Evolutionary conservation across 2,113 vertebrate genomes (phyloP).

Genomic region (Catharus bicknelli): DNA sequence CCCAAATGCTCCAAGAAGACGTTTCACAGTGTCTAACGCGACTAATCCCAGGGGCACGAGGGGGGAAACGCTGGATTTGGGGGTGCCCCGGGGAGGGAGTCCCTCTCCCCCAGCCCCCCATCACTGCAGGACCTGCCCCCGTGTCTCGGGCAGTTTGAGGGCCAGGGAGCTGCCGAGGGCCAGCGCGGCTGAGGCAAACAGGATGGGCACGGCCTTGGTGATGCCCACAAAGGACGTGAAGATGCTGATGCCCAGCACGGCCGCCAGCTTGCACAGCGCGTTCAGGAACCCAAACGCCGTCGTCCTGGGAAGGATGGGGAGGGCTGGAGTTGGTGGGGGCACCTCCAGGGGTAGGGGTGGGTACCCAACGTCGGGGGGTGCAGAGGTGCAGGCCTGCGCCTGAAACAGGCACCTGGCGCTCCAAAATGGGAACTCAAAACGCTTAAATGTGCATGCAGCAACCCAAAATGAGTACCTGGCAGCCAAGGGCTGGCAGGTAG

Average conservation of each 20-base stretch:
- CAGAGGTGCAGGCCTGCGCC: background rate
- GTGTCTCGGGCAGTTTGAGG: constrained; percentile 91
- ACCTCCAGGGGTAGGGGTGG: background rate
- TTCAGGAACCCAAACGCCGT: constrained; percentile 96
- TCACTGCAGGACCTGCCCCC: constrained; percentile 93
- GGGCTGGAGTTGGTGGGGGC: background rate
- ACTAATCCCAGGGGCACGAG: background rate
- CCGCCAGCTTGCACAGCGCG: constrained; percentile 90
- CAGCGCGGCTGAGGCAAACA: constrained; percentile 89
- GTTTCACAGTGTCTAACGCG: constrained; percentile 76
- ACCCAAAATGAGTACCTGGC: background rate
- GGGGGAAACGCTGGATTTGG: background rate
- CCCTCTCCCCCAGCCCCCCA: background rate
- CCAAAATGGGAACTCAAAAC: background rate
- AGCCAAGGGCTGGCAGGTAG: background rate
- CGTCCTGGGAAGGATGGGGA: constrained; percentile 70
- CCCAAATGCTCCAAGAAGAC: constrained; percentile 38
- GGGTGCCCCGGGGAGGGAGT: background rate
- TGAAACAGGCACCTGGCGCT: accelerated
- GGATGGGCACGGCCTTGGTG: constrained; percentile 93
- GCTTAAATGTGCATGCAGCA: background rate
- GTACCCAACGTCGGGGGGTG: background rate
- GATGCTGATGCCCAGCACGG: constrained; percentile 94
- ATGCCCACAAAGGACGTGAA: constrained; percentile 95
- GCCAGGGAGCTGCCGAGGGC: constrained; percentile 91